Evolutionary conservation across 2,113 vertebrate species (phyloP).

Genomic region (Oncorhynchus mykiss): DNA sequence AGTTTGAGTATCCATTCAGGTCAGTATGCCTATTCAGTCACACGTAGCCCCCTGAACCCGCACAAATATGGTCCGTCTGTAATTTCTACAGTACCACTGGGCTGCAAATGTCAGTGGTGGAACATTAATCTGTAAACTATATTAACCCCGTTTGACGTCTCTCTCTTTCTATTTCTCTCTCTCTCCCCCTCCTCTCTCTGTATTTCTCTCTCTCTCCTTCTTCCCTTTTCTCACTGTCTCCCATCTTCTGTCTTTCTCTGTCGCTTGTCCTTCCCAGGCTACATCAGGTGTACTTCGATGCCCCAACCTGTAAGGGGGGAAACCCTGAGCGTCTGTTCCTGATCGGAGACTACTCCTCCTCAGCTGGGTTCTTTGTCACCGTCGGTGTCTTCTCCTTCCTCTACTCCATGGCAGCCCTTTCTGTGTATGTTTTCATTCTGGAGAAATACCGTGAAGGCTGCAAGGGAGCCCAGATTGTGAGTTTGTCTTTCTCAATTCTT

Average conservation of each 20-base stretch:
- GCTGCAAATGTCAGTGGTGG: too few species aligned
- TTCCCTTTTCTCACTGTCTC: not conserved
- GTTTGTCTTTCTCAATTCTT: constrained; percentile 41
- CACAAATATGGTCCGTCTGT: too few species aligned
- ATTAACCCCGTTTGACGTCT: not conserved
- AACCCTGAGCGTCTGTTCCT: constrained; percentile 76
- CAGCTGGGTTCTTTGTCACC: constrained; percentile 91
- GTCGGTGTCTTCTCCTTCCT: constrained; percentile 90
- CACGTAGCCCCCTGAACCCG: too few species aligned
- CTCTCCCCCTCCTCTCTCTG: too few species aligned
- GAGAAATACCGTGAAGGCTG: constrained; percentile 90
- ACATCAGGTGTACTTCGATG: constrained; percentile 89
- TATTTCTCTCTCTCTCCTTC: too few species aligned
- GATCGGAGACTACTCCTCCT: constrained; percentile 88
- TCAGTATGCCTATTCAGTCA: constrained; percentile 47
- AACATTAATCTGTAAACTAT: too few species aligned
- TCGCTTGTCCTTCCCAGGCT: constrained; percentile 70
- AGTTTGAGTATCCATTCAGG: constrained; percentile 93
- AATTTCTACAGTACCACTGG: too few species aligned
- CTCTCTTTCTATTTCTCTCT: constrained; percentile 4
- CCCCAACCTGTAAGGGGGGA: constrained; percentile 78
- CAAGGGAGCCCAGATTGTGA: constrained; percentile 87
- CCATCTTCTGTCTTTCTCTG: constrained; percentile 1
- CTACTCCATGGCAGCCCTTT: constrained; percentile 85
- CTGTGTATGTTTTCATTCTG: constrained; percentile 83